phyloP scores from a whole-genome alignment of 2,888 invertebrate species.

The Ecliptopera silaceata region DNA sequence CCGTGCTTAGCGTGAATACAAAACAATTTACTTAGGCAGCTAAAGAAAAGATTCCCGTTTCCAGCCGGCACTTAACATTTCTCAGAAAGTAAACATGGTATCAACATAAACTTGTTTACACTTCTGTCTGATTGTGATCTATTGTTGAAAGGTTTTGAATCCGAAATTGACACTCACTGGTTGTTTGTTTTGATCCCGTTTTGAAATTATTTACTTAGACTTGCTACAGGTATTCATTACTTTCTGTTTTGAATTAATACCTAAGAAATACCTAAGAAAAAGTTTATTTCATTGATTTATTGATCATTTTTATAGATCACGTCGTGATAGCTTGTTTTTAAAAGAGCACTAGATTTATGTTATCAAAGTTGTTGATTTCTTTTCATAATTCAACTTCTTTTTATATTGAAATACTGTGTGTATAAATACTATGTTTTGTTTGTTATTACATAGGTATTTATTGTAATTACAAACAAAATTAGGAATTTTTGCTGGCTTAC shows the following conservation, averaged over 20 bases:
- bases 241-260: slow-evolving; percentile 2
- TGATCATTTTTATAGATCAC: too few species aligned
- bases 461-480: not conserved
- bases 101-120: slow-evolving; percentile 17
- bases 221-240: not conserved
- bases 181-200: slow-evolving; percentile 15
- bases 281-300: too few species aligned
- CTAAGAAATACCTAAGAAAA: too few species aligned
- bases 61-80: slow-evolving; percentile 5
- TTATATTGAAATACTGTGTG: too few species aligned
- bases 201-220: not conserved
- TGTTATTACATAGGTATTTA: not conserved
- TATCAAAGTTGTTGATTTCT: too few species aligned
- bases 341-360: too few species aligned
- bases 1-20: not conserved
- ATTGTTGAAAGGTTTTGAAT: slow-evolving; percentile 22
- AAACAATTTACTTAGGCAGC: not conserved
- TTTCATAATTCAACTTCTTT: too few species aligned
- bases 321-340: too few species aligned
- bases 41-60: slow-evolving; percentile 26
- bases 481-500: not conserved
- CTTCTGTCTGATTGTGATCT: slow-evolving; percentile 16
- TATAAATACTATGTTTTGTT: not conserved
- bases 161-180: slow-evolving; percentile 16
- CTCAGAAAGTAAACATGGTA: slow-evolving; percentile 12